phyloP scores from a whole-genome alignment of 2,113 vertebrate species.

The Lasiurus cinereus region DNA sequence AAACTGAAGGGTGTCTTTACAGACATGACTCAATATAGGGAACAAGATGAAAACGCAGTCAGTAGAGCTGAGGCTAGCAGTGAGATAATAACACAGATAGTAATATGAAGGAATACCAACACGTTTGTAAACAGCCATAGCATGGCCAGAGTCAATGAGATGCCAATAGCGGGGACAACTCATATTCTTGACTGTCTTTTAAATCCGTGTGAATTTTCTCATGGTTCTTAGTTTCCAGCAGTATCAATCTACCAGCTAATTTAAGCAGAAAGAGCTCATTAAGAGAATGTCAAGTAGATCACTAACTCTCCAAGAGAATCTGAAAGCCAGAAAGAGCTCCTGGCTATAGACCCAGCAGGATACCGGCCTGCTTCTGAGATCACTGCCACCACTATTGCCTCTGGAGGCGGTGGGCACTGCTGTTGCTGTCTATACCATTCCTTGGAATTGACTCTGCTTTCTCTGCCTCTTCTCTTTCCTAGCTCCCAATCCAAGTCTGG shows the following conservation, averaged over 20 bases:
- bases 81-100: neutral
- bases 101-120: neutral
- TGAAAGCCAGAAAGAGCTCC: neutral
- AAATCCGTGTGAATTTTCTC: neutral
- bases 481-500: neutral
- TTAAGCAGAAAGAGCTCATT: neutral
- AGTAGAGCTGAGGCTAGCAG: neutral
- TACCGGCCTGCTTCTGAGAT: neutral
- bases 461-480: neutral
- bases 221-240: neutral
- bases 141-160: no score
- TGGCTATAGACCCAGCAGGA: no score
- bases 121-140: neutral
- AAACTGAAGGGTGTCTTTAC: neutral
- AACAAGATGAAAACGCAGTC: neutral
- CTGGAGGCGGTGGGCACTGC: neutral
- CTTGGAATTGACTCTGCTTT: no score
- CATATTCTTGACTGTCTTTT: neutral
- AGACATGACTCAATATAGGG: no score
- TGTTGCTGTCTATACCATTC: fast-evolving
- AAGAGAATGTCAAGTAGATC: neutral
- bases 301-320: neutral
- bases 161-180: neutral
- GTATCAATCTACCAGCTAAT: neutral
- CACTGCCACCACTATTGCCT: fast-evolving